phyloP scores from a whole-genome alignment of 2,888 invertebrate species.

The Pelosia muscerda region DNA sequence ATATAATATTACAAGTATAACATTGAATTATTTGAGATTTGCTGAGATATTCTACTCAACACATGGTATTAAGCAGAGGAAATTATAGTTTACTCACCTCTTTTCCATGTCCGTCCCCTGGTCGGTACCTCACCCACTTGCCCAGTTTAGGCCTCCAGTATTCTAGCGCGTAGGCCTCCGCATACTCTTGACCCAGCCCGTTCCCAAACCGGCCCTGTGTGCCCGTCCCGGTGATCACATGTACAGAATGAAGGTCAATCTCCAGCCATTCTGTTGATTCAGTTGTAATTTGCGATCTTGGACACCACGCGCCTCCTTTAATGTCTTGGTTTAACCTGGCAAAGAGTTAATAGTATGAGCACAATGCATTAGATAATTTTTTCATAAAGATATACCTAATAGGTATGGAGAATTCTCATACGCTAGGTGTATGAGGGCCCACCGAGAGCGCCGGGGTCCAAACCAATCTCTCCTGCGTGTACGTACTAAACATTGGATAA shows the following conservation, averaged over 20 bases:
- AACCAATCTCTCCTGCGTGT: no score
- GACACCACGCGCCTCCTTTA: constrained; percentile 97
- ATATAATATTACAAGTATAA: no score
- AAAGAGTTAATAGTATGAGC: constrained; percentile 45
- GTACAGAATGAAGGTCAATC: constrained; percentile 92
- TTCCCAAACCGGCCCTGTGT: constrained; percentile 97
- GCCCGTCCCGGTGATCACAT: constrained; percentile 93
- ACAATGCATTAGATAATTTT: constrained; percentile 1
- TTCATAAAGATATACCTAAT: no score
- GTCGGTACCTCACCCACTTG: constrained; percentile 94
- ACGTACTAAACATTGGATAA: no score
- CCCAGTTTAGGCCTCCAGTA: constrained; percentile 93
- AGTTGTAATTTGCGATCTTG: constrained; percentile 92
- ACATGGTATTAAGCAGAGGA: background rate
- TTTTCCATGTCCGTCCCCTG: constrained; percentile 87
- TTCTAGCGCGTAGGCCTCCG: constrained; percentile 93
- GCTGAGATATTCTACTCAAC: background rate
- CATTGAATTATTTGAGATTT: background rate
- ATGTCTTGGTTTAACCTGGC: constrained; percentile 93
- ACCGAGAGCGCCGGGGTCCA: no score
- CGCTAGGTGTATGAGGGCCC: no score
- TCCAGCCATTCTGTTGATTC: constrained; percentile 93
- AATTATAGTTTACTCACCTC: constrained; percentile 88
- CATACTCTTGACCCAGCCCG: constrained; percentile 95
- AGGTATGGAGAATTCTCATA: no score